Evolutionary conservation across 1,140 invertebrate species (phyloP).

Genomic region (Zaprionus kolodkinae): DNA sequence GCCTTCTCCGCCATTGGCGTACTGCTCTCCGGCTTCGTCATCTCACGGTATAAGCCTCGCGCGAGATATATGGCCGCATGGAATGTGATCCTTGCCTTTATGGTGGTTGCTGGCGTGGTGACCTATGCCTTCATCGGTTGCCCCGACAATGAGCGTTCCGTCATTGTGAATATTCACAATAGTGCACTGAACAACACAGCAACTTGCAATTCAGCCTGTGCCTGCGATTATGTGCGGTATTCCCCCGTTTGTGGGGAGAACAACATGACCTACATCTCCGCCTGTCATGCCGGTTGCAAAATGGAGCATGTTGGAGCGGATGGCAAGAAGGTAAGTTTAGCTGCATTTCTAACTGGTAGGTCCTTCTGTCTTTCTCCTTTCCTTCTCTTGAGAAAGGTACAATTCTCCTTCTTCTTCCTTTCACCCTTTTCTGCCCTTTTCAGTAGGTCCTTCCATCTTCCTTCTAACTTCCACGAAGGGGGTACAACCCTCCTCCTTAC

Average conservation of each 20-base stretch:
- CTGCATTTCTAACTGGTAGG: too few relatives aligned
- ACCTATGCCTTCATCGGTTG: slow-evolving; percentile 90
- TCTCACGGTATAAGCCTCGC: slow-evolving; percentile 89
- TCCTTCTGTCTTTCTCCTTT: too few relatives aligned
- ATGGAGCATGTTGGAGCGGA: slow-evolving; percentile 72
- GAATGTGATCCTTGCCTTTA: slow-evolving; percentile 89
- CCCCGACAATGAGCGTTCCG: slow-evolving; percentile 84
- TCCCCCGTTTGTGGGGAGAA: slow-evolving; percentile 88
- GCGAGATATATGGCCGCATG: slow-evolving; percentile 89
- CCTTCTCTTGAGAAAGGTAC: too few relatives aligned
- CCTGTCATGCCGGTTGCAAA: slow-evolving; percentile 89
- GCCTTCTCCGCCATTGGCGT: slow-evolving; percentile 90
- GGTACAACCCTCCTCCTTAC: too few relatives aligned
- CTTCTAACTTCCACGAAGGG: background rate
- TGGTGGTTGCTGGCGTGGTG: slow-evolving; percentile 88
- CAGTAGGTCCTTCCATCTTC: too few relatives aligned
- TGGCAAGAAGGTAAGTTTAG: slow-evolving; percentile 79
- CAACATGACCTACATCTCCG: slow-evolving; percentile 88
- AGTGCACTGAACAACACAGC: slow-evolving; percentile 83
- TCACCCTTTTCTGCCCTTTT: too few relatives aligned
- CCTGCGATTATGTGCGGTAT: slow-evolving; percentile 88
- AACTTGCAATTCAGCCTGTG: slow-evolving; percentile 87
- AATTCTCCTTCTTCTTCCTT: too few relatives aligned
- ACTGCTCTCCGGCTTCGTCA: slow-evolving; percentile 88
- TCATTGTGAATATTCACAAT: slow-evolving; percentile 76